These are phyloP conservation scores for Scaptomyza tumidula DNA, from an alignment of 2,888 invertebrate genomes.

Conservation along the genomic window DNA sequence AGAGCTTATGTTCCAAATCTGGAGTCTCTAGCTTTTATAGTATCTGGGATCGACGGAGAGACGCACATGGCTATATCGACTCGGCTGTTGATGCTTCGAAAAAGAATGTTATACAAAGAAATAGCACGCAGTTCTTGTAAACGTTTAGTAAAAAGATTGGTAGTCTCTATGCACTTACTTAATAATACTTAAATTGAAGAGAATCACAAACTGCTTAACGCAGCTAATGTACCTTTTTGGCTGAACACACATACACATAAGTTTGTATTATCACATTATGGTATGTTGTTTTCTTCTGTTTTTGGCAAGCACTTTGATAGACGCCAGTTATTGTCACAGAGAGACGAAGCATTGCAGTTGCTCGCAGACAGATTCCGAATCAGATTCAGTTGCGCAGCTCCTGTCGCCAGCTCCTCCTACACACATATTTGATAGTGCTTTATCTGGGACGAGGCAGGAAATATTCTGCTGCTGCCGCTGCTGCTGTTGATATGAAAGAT, in stretches of 20 bases:
- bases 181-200: not conserved
- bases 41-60: too few relatives aligned
- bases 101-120: too few relatives aligned
- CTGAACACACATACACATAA: not conserved
- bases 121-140: too few relatives aligned
- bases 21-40: too few relatives aligned
- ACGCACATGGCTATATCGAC: too few relatives aligned
- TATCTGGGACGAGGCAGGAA: conserved; percentile 72
- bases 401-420: conserved; percentile 56
- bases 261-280: not conserved
- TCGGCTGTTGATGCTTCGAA: too few relatives aligned
- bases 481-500: conserved; percentile 73
- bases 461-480: conserved; percentile 72
- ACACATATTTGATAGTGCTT: conserved; percentile 45
- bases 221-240: conserved; percentile 1
- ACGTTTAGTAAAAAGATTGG: too few relatives aligned
- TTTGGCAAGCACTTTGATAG: conserved; percentile 57
- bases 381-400: conserved; percentile 21
- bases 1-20: too few relatives aligned
- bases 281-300: conserved; percentile 10
- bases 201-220: not conserved
- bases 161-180: too few relatives aligned
- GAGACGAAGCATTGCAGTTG: conserved; percentile 32
- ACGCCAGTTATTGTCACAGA: conserved; percentile 62
- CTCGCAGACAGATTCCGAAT: conserved; percentile 7